Base-by-base conservation (phyloP, 1,140 invertebrate genomes). In the Meloidogyne floridensis region DNA sequence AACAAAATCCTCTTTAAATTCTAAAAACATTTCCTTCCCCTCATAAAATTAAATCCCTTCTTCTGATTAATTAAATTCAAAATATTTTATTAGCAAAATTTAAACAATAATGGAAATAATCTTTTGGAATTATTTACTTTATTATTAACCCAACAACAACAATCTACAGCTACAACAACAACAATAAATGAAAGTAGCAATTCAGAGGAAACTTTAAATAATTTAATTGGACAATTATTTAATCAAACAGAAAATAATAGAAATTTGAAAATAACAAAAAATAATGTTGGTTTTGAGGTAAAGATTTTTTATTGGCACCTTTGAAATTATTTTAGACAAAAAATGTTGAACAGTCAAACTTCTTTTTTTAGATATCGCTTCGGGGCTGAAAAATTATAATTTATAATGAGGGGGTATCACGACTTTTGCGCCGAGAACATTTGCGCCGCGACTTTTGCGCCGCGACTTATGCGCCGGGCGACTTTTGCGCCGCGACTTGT, bases 161-260 rank as follows among this genome's bases (percentile, higher is more conserved):
- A 47, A 47, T 47, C 47, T 47, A 47, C 32, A 32, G 3, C 6
- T 15, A 59, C 13, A 59, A 59, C 13, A 59, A 59, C 13, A 59
- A 59, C 13, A 59, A 13, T 59, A n/a, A 65, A 13, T 15, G 59
- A 65, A 65, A 65, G 3, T 59, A 59, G 56, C 15, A 59, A 65
- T 65, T 65, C 59, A n/a, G 59, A 65, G 18, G 59, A 65, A 18
- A 65, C 5, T 65, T 65, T 65, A n/a, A n/a, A 65, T n/a, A 15
- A 65, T n/a, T 65, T 65, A 65, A 65, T 65, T 65, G 59, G 59
- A 65, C 59, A 65, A 65, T 65, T 65, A 65, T 65, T 65, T 65
- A 65, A 65, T 65, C 59, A 65, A 65, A n/a, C n/a, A n/a, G n/a
- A 65, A n/a, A 59, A 59, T 59, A 65, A 65, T n/a, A 65, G 7